These are phyloP conservation scores for Salvelinus fontinalis DNA, from an alignment of 2,113 vertebrate species.

Conservation along the genomic window DNA sequence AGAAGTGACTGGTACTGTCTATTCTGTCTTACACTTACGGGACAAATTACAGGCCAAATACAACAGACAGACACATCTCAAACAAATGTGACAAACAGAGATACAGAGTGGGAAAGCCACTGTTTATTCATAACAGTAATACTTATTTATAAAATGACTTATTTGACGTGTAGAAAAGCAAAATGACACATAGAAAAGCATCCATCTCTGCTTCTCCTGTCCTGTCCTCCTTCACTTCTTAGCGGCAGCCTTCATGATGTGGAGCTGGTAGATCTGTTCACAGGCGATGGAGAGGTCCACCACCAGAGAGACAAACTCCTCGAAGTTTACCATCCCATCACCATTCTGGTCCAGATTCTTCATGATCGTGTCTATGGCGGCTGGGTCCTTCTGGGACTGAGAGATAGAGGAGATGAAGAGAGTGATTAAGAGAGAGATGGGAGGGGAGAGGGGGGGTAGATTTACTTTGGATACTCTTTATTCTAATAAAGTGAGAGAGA, in stretches of 20 bases:
- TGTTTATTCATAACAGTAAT: slow-evolving; percentile 37
- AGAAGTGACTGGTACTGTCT: too few species aligned
- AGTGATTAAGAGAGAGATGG: neutral
- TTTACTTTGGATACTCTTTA: too few species aligned
- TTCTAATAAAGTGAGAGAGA: too few species aligned
- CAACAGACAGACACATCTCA: neutral
- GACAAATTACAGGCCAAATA: neutral
- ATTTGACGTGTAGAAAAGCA: too few species aligned
- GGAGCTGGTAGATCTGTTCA: slow-evolving; percentile 75
- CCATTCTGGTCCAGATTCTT: slow-evolving; percentile 86
- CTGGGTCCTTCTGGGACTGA: slow-evolving; percentile 82
- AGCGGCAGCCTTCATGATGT: slow-evolving; percentile 33
- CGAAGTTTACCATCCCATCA: slow-evolving; percentile 86
- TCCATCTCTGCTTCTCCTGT: neutral
- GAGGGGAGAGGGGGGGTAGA: too few species aligned
- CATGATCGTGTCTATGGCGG: slow-evolving; percentile 81
- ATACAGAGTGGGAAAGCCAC: neutral
- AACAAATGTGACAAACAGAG: neutral
- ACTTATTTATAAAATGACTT: slow-evolving; percentile 2
- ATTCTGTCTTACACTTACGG: too few species aligned
- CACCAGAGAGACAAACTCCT: slow-evolving; percentile 88
- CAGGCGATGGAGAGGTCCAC: slow-evolving; percentile 85
- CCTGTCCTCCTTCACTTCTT: slow-evolving; percentile 44
- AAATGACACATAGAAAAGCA: neutral
- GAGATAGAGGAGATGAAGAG: slow-evolving; percentile 4